phyloP scores from a whole-genome alignment of 2,113 vertebrate species.

The Neogale vison region DNA sequence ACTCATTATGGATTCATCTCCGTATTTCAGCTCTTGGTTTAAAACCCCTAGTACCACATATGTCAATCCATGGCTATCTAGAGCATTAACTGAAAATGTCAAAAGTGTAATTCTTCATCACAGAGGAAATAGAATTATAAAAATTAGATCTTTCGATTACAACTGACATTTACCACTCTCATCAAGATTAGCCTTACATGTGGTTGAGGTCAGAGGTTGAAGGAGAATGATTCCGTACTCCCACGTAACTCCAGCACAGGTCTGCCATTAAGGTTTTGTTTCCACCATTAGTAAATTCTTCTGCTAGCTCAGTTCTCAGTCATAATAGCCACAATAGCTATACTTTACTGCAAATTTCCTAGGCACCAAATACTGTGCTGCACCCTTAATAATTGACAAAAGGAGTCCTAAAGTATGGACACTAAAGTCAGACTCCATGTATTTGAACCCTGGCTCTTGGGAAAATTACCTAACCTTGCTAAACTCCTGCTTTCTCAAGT shows the following conservation, averaged over 20 bases:
- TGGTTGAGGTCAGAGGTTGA: constrained; percentile 44
- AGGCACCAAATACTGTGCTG: not conserved
- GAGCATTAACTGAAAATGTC: constrained; percentile 74
- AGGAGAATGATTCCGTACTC: not conserved
- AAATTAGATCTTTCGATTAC: constrained; percentile 74
- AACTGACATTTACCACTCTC: constrained; percentile 73
- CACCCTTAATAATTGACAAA: not conserved
- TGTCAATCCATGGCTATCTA: constrained; percentile 62
- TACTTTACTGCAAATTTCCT: not conserved
- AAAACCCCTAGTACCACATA: constrained; percentile 24
- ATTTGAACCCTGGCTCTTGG: not conserved
- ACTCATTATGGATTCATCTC: constrained; percentile 35
- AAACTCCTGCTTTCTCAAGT: not conserved
- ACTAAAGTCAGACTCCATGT: not conserved
- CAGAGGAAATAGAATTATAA: constrained; percentile 68
- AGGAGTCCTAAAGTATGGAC: not conserved
- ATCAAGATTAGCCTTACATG: constrained; percentile 59
- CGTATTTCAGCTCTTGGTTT: constrained; percentile 46
- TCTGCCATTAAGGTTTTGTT: not conserved
- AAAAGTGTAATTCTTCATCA: constrained; percentile 75
- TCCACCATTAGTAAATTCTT: not conserved
- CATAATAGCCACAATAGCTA: not conserved
- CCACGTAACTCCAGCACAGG: constrained; percentile 38
- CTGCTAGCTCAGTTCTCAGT: not conserved
- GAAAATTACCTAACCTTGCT: not conserved